Base-by-base conservation (phyloP, 2,797 vertebrate species). In the Columba guinea region DNA sequence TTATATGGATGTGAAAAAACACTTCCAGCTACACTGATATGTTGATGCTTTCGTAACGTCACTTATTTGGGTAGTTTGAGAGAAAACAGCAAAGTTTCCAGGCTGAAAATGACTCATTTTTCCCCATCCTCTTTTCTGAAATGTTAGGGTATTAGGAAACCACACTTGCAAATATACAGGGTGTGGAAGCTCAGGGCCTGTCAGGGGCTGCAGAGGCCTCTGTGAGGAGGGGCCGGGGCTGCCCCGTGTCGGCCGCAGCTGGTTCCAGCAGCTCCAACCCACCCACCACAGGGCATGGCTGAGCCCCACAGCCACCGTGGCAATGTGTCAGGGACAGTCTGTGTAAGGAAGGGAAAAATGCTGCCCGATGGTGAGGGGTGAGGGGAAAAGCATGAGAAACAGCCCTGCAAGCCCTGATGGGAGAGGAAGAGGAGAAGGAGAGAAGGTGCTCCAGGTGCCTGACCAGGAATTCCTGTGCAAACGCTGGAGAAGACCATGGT, bases 301-400 rank as follows among this genome's bases (percentile, higher is more conserved):
- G 3, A 20, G 10, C 27, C 41, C n/a, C 2, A 0, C 9, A 28
- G 64, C 52, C 24, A n/a, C 6, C 1, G 14, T 24, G 23, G 34
- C 3, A 0, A 21, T 1, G 0, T 7, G 14, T 7, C 1, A 0
- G 13, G 24, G 10, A 37, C 12, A 30, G 3, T 9, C 22, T 44
- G 10, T 4, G 26, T 22, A 16, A 44, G 32, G 4, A 32, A 51
- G 13, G 27, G 39, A 15, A 73, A 52, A 73, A 37, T 0, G 3
- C 21, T 35, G 4, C n/a, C 53, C 0, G 0, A 13, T 15, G 4
- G 19, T 8, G 4, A 17, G 19, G 23, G 2, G 7, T 21, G 14
- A 62, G 26, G 13, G 30, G 18, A 26, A 30, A 12, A 15, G 8
- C 7, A 12, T 46, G 22, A 60, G 39, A 35, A 35, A 41, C 19